Conservation (phyloP, 2,888 invertebrate genomes). For the Callyntrura sp. region DNA sequence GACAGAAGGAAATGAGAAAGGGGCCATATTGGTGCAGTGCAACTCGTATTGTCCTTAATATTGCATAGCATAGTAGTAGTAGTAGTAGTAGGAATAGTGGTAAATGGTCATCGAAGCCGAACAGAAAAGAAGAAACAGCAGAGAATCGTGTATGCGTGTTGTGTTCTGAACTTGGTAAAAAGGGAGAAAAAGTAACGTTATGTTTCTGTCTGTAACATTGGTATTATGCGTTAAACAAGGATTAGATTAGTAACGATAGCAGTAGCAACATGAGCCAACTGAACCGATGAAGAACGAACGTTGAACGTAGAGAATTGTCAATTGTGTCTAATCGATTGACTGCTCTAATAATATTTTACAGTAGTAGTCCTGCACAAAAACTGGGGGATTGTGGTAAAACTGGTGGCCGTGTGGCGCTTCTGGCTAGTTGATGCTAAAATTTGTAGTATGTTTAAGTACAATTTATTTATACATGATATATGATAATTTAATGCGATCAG, state of each 20-base stretch:
- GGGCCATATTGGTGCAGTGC: too few relatives aligned
- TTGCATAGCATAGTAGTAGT: too few relatives aligned
- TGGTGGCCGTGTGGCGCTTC: neutral
- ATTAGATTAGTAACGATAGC: conserved; percentile 73
- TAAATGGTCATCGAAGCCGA: too few relatives aligned
- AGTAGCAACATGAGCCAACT: conserved; percentile 71
- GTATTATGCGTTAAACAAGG: conserved; percentile 71
- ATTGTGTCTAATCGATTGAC: conserved; percentile 35
- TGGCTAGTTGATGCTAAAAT: neutral
- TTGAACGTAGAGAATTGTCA: conserved; percentile 17
- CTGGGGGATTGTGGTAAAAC: neutral
- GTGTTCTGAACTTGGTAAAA: conserved; percentile 56
- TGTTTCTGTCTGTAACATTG: conserved; percentile 70
- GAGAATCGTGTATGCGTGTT: conserved; percentile 65
- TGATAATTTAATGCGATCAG: too few relatives aligned
- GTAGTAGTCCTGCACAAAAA: neutral
- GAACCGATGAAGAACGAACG: conserved; percentile 53
- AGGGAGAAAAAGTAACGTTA: conserved; percentile 67
- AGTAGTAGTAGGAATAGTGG: too few relatives aligned
- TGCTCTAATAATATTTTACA: conserved; percentile 32
- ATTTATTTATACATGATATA: too few relatives aligned
- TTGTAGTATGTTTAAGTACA: neutral
- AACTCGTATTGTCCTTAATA: too few relatives aligned
- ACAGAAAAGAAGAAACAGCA: conserved; percentile 21
- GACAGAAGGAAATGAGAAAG: too few relatives aligned